Evolutionary conservation across 2,113 vertebrate genomes (phyloP), one percentile per base, ranked within the genome.

Genomic region (Phainopepla nitens): DNA sequence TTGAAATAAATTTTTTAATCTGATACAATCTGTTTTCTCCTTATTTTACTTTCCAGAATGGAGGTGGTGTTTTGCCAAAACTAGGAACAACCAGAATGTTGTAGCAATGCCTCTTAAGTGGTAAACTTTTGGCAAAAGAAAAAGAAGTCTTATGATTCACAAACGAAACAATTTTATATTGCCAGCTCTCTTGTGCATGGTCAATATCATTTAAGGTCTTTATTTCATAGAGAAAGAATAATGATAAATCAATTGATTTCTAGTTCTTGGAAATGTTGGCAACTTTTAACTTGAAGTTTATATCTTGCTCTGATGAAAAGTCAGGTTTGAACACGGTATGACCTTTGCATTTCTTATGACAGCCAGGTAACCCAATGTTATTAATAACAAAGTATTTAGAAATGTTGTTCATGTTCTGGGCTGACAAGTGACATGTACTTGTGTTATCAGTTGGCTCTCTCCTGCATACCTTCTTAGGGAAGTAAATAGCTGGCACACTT

Each of bases 371-470:
- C 24, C 27, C 16, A 8, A 58, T 76, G 70, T 87, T 94, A 95
- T 82, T 56, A 84, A 76, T 82, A 82, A 78, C 6, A 5, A 77
- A 76, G 39, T 73, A 60, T 87, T 89, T 94, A 65, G 68, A 81
- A 95, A 83, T 70, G 39, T 58, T 84, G 10, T 85, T 82, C 42
- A 58, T 44, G 33, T 80, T 82, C 45, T 90, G 66, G 27, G 25
- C 58, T 73, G 86, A 93, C 44, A 81, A 92, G 76, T 75, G 72
- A 50, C 57, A 47, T 62, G 78, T 62, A 69, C 50, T 73, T 73
- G 5, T 53, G 33, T 91, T 96, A 93, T 90, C 91, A 93, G 58
- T 50, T 96, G 93, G 87, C 87, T 90, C 54, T 66, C 53, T 77
- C 24, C 22, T 86, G 54, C 82, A 86, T 95, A 83, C 50, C 42